Base-by-base conservation (phyloP, 1,140 invertebrate species). In the Berghia stephanieae region DNA sequence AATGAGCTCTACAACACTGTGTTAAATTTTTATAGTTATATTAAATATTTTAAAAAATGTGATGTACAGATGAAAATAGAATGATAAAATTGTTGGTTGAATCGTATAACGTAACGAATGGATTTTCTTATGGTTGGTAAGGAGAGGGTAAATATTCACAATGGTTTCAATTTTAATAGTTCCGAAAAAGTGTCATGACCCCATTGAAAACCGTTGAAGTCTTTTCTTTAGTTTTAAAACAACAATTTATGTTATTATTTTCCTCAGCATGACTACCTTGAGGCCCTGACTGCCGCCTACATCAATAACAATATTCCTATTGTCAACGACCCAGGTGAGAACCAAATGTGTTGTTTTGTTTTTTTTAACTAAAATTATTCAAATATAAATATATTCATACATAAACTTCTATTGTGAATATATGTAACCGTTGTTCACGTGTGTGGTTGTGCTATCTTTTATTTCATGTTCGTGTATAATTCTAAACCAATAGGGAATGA, bases 211-310 rank as follows among this genome's bases (percentile, higher is more conserved):
- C 0, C 5, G n/a, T 57, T 57, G n/a, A 57, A 21, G 18, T 69
- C 5, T 69, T 42, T n/a, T 69, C 34, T 57, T 78, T n/a, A n/a
- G n/a, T n/a, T n/a, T n/a, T n/a, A n/a, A n/a, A n/a, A n/a, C n/a
- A n/a, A 63, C 13, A 63, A 49, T 10, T 49, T n/a, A 49, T n/a
- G 46, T 49, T 10, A 27, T 73, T 55, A 18, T 21, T 73, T 55
- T 57, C 70, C 24, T 2, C 16, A 87, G 83, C 85, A 83, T 78
- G 85, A 86, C 24, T 88, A 88, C 63, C 76, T 88, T 27, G 86
- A 88, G 78, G 83, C 83, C 3, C 69, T 88, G 63, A 87, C 86
- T 3, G 78, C 81, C 57, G 85, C 84, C 16, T 86, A 86, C 75
- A 46, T 87, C 27, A 82, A 80, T 46, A 85, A 85, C 81, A 86